Evolutionary conservation across 2,113 vertebrate genomes (phyloP).

Genomic region (Phycodurus eques): DNA sequence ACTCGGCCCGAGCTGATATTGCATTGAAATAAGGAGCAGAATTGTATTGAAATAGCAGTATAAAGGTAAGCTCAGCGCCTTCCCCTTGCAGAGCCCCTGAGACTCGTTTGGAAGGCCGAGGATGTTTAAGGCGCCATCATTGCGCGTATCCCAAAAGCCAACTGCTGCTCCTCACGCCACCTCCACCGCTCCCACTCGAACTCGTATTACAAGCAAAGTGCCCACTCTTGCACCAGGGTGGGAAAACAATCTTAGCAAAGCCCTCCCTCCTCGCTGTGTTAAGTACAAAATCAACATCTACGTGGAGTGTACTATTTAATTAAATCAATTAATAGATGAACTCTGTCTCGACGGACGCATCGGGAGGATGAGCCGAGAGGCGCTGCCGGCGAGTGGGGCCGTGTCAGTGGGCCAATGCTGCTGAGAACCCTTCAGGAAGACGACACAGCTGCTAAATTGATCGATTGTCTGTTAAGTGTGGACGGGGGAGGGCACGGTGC

Average conservation of each 20-base stretch:
- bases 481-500: constrained; percentile 65
- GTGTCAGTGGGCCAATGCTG: constrained; percentile 46
- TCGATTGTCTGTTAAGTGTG: constrained; percentile 75
- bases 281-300: constrained; percentile 46
- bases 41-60: too few species aligned
- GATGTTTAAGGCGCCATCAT: constrained; percentile 58
- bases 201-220: constrained; percentile 59
- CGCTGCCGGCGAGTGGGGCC: constrained; percentile 29
- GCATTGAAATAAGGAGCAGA: too few species aligned
- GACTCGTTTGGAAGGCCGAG: constrained; percentile 49
- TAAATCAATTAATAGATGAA: constrained; percentile 61
- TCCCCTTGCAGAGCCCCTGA: constrained; percentile 25
- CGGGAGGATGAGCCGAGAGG: constrained; percentile 37
- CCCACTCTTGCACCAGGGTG: constrained; percentile 53
- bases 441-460: constrained; percentile 70
- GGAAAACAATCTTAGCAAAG: constrained; percentile 16
- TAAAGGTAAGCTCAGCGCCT: constrained; percentile 16
- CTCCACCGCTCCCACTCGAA: constrained; percentile 1
- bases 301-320: constrained; percentile 46
- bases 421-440: constrained; percentile 57
- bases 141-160: constrained; percentile 57
- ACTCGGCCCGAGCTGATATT: too few species aligned
- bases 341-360: constrained; percentile 26
- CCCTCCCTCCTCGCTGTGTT: constrained; percentile 30
- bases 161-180: constrained; percentile 27